A percentile compares a stretch with the other conserved stretches of the same genome.
phyloP scores from a whole-genome alignment of 2,888 invertebrate species.

The Trachelus stipa region DNA sequence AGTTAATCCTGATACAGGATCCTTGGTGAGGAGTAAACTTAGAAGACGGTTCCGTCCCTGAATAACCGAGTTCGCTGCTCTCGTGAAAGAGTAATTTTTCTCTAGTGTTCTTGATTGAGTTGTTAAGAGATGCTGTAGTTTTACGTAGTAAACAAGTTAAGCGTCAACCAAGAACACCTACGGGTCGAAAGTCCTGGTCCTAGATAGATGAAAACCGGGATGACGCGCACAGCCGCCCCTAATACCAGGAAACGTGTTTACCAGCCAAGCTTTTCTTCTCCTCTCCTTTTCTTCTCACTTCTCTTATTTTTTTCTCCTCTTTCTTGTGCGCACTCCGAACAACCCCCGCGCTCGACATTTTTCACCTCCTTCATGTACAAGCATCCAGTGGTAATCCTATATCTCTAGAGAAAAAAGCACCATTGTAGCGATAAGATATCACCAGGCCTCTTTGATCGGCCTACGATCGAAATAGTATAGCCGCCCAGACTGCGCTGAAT shows the following conservation, averaged over 20 bases:
- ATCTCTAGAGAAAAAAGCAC: background rate
- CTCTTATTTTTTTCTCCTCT: background rate
- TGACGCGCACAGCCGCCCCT: background rate
- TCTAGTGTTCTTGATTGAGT: slow-evolving; percentile 14
- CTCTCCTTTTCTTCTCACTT: slow-evolving; percentile 11
- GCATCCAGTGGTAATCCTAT: background rate
- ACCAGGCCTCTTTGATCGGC: background rate
- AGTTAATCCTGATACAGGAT: background rate
- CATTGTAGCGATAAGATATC: background rate
- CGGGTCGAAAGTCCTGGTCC: background rate
- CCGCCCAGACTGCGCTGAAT: background rate
- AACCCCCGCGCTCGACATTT: slow-evolving; percentile 11
- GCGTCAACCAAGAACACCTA: slow-evolving; percentile 6
- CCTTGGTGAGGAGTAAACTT: background rate
- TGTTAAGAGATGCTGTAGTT: slow-evolving; percentile 7
- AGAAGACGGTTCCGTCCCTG: background rate
- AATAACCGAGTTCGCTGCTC: background rate
- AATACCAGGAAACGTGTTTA: background rate
- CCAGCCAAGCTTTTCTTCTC: background rate
- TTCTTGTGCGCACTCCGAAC: slow-evolving; percentile 4
- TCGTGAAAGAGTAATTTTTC: slow-evolving; percentile 10
- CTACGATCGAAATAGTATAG: background rate
- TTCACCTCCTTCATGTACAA: slow-evolving; percentile 8
- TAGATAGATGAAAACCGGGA: background rate
- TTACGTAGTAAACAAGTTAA: slow-evolving; percentile 12